These are phyloP conservation scores for Corythornis madagascariensis DNA, from an alignment of 2,113 vertebrate species.

Conservation along the genomic window DNA sequence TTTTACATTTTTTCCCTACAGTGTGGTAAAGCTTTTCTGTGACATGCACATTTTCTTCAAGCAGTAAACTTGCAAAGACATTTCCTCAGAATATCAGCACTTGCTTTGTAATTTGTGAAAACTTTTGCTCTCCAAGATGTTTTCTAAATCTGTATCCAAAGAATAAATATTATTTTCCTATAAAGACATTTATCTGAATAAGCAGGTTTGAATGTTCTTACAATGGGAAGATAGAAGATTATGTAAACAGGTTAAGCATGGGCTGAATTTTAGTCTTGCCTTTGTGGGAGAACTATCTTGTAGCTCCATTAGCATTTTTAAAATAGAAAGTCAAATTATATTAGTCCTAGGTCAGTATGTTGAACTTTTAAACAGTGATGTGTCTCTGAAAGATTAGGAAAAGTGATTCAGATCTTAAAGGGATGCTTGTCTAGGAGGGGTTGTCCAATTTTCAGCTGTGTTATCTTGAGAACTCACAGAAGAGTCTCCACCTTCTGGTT, in stretches of 20 bases:
- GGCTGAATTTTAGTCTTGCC: not conserved
- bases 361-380: not conserved
- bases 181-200: not conserved
- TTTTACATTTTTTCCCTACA: not conserved
- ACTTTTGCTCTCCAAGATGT: not conserved
- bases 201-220: not conserved
- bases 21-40: not conserved
- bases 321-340: not conserved
- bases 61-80: not conserved
- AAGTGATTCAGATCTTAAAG: not conserved
- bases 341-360: not conserved
- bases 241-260: not conserved
- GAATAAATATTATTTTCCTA: not conserved
- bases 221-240: not conserved
- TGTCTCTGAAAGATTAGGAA: not conserved
- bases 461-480: not conserved
- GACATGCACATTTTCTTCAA: not conserved
- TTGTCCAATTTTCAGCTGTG: not conserved
- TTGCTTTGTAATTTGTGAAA: not conserved
- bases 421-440: fast-evolving
- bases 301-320: not conserved
- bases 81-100: not conserved
- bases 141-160: not conserved
- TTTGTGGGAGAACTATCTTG: not conserved
- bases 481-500: not conserved